A percentile compares a stretch with the other conserved stretches of the same genome.
Conservation (phyloP, 2,113 vertebrate genomes). For the Catagonus wagneri region DNA sequence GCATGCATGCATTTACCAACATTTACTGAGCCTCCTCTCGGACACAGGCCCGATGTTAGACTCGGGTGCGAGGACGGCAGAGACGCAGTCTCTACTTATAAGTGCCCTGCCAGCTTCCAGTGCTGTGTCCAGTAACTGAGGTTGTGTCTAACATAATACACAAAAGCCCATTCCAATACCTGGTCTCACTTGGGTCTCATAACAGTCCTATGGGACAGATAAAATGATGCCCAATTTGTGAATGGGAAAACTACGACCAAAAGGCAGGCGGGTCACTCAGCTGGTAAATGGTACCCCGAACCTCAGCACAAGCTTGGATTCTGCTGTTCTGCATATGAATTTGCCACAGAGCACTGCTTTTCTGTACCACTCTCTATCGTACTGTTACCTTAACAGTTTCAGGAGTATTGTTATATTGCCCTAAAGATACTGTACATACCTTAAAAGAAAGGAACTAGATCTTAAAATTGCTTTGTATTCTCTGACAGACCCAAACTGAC, state of each 20-base stretch:
- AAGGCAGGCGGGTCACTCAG: neutral
- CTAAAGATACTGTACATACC: neutral
- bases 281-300: neutral
- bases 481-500: neutral
- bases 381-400: neutral
- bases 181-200: neutral
- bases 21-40: neutral
- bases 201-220: neutral
- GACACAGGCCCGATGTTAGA: neutral
- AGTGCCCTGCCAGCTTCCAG: rapidly evolving
- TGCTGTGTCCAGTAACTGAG: rapidly evolving
- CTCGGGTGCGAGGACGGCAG: neutral
- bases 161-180: neutral
- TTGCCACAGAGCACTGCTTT: neutral
- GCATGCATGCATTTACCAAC: neutral
- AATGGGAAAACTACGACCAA: neutral
- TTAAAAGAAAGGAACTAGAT: neutral
- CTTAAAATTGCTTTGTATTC: neutral
- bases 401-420: neutral
- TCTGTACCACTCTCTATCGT: neutral
- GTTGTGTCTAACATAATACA: neutral
- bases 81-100: neutral
- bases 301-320: neutral
- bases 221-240: neutral
- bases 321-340: neutral